These are phyloP conservation scores for Eupelmus urozonus DNA, from an alignment of 2,888 invertebrate species.

Conservation along the genomic window DNA sequence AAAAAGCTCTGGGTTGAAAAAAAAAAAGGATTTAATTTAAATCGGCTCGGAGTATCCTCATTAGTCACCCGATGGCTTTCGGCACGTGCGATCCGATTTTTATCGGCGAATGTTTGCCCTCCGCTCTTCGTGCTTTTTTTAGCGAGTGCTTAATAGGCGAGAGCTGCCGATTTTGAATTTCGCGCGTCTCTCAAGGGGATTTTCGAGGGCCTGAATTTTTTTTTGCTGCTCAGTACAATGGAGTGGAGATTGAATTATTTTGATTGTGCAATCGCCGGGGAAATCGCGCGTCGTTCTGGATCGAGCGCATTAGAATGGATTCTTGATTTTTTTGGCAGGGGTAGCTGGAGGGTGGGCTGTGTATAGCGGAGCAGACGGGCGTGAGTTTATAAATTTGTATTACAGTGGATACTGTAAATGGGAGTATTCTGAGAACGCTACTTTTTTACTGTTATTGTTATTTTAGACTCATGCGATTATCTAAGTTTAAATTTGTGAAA, in stretches of 20 bases:
- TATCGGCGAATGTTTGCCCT: not conserved
- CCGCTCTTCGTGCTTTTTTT: not conserved
- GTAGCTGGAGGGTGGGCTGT: too few relatives aligned
- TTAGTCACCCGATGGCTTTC: constrained; percentile 27
- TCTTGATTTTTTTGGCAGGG: constrained; percentile 6
- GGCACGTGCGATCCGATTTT: not conserved
- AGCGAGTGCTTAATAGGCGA: constrained; percentile 2
- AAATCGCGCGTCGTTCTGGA: constrained; percentile 38
- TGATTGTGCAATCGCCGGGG: constrained; percentile 33
- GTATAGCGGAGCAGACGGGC: too few relatives aligned
- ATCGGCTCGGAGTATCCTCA: constrained; percentile 47
- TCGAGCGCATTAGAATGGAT: constrained; percentile 10
- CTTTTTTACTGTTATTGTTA: too few relatives aligned
- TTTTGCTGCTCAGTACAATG: not conserved
- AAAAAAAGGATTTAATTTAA: constrained; percentile 58
- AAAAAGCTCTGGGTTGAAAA: not conserved
- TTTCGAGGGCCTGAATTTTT: constrained; percentile 3
- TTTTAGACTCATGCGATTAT: too few relatives aligned
- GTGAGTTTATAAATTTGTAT: too few relatives aligned
- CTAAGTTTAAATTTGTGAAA: too few relatives aligned
- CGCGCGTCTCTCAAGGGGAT: constrained; percentile 3
- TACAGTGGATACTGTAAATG: too few relatives aligned
- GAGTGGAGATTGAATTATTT: constrained; percentile 37
- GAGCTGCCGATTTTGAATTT: constrained; percentile 33
- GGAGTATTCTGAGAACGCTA: too few relatives aligned